These are phyloP conservation scores for Myotis planiceps DNA, from an alignment of 2,797 vertebrate genomes.

Conservation along the genomic window DNA sequence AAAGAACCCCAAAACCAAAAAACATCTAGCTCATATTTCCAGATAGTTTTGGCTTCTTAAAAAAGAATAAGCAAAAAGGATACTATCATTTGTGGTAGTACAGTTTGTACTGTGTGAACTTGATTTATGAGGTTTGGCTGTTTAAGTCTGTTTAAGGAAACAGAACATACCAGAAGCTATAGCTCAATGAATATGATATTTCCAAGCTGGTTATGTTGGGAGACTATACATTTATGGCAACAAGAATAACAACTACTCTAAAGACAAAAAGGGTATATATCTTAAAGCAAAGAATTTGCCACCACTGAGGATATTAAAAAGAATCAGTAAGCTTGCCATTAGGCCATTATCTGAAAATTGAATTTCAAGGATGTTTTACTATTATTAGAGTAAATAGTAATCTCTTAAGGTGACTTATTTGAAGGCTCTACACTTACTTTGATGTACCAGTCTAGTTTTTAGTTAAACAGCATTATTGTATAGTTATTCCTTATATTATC, in stretches of 20 bases:
- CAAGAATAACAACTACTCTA: constrained; percentile 18
- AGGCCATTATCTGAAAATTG: constrained; percentile 33
- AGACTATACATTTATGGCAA: constrained; percentile 45
- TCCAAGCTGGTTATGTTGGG: constrained; percentile 11
- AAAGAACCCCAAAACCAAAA: not conserved
- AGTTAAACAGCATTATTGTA: constrained; percentile 9
- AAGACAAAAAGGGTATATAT: constrained; percentile 19
- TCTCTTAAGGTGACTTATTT: constrained; percentile 47
- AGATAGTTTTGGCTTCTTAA: constrained; percentile 63
- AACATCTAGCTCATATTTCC: constrained; percentile 12
- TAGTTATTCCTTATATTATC: not conserved
- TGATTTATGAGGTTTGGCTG: constrained; percentile 48
- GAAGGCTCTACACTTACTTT: constrained; percentile 11
- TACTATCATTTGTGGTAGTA: constrained; percentile 68
- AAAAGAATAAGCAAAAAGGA: constrained; percentile 36
- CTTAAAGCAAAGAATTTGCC: constrained; percentile 24
- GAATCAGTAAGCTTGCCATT: not conserved
- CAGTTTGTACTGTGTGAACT: constrained; percentile 50
- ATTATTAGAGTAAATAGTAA: constrained; percentile 20
- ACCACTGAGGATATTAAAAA: not conserved
- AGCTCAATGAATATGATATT: constrained; percentile 41
- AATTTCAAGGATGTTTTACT: constrained; percentile 48
- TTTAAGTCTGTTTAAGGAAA: constrained; percentile 53
- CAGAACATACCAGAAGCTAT: constrained; percentile 41
- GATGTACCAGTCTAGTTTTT: constrained; percentile 24